Evolutionary conservation across 92 coral and sea anemone species (phyloP).

Genomic region (Scolanthus callimorphus): DNA sequence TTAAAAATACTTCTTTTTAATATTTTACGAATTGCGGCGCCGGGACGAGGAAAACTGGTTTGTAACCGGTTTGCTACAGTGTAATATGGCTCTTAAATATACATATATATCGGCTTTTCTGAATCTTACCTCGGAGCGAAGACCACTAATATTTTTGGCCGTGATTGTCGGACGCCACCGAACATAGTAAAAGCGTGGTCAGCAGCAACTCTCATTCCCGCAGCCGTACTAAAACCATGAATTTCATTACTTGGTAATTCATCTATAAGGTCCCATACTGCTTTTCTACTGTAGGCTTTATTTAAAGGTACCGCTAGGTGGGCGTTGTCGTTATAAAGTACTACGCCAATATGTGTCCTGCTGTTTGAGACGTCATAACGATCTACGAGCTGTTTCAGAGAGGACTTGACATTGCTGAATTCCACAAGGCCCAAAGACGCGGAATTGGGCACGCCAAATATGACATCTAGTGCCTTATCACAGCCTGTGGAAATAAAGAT

Average conservation of each 20-base stretch:
- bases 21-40: no score
- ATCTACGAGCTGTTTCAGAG: background rate
- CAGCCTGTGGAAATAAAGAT: no score
- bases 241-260: background rate
- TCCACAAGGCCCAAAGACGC: constrained; percentile 6
- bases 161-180: constrained; percentile 32
- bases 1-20: no score
- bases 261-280: background rate
- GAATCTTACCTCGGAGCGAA: constrained; percentile 25
- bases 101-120: no score
- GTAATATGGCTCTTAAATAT: no score
- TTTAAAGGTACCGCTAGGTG: constrained; percentile 13
- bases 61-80: no score
- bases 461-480: constrained; percentile 11
- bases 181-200: constrained; percentile 35
- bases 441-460: constrained; percentile 31
- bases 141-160: constrained; percentile 22
- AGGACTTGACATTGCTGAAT: background rate
- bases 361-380: constrained; percentile 8
- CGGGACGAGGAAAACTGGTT: no score
- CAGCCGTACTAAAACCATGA: constrained; percentile 19
- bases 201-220: constrained; percentile 32
- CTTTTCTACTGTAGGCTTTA: background rate
- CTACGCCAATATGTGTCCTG: constrained; percentile 19
- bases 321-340: constrained; percentile 18